phyloP scores from a whole-genome alignment of 1,140 invertebrate species.

The Pachypeltis micranthus region DNA sequence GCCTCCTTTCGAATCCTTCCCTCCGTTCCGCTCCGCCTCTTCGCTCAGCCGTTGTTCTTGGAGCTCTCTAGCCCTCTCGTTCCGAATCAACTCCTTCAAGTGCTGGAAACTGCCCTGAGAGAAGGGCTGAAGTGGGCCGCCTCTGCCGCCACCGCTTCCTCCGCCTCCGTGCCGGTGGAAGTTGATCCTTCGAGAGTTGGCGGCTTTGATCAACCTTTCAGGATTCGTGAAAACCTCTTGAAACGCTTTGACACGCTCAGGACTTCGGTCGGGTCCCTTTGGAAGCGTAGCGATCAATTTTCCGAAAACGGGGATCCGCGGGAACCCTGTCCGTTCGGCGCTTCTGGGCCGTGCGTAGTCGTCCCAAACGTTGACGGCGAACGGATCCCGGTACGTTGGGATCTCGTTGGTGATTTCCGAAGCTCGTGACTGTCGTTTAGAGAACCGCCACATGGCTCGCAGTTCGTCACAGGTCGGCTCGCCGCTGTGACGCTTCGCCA shows the following conservation, averaged over 20 bases:
- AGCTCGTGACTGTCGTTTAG: constrained; percentile 72
- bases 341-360: constrained; percentile 19
- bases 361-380: constrained; percentile 68
- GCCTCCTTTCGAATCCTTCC: constrained; percentile 41
- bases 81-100: constrained; percentile 40
- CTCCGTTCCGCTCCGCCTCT: constrained; percentile 41
- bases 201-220: neutral
- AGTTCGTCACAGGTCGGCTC: constrained; percentile 79
- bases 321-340: constrained; percentile 26
- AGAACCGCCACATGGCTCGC: constrained; percentile 82
- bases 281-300: constrained; percentile 47
- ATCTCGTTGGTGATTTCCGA: constrained; percentile 75
- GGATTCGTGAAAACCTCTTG: constrained; percentile 31
- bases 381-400: constrained; percentile 63
- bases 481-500: constrained; percentile 34
- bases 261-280: constrained; percentile 31
- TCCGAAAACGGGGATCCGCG: constrained; percentile 42
- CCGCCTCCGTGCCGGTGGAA: neutral
- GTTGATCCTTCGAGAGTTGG: neutral
- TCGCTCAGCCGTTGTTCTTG: constrained; percentile 47
- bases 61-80: constrained; percentile 52
- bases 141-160: neutral
- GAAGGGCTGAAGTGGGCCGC: constrained; percentile 24
- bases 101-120: constrained; percentile 51
- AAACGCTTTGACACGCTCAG: constrained; percentile 30